These are phyloP conservation scores for Oreohelix idahoensis DNA, from an alignment of 1,140 invertebrate species.

Conservation along the genomic window DNA sequence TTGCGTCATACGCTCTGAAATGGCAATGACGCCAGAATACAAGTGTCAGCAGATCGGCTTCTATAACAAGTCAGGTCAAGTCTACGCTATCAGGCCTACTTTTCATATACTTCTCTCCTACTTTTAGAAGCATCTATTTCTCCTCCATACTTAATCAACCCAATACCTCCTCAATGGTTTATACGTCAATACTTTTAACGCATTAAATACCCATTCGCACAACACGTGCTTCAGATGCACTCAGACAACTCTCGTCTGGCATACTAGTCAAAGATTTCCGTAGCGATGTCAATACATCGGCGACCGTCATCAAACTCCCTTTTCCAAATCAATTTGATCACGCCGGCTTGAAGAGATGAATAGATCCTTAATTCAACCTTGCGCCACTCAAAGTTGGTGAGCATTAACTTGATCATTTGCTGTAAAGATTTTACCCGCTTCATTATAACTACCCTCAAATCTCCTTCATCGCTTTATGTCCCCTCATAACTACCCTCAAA, in stretches of 20 bases:
- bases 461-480: neutral
- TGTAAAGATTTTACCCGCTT: neutral
- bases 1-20: too few relatives aligned
- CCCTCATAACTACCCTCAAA: slow-evolving; percentile 11
- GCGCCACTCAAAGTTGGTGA: neutral
- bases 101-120: neutral
- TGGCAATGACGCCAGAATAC: too few relatives aligned
- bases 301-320: neutral
- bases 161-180: neutral
- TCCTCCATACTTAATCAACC: neutral
- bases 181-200: neutral
- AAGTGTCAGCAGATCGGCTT: too few relatives aligned
- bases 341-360: neutral
- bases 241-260: neutral
- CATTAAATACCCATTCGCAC: neutral
- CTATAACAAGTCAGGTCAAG: too few relatives aligned
- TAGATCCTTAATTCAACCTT: slow-evolving; percentile 4
- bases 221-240: neutral
- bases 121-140: neutral
- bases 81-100: neutral
- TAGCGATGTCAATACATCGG: neutral
- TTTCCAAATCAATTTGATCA: slow-evolving; percentile 1
- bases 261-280: neutral
- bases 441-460: slow-evolving; percentile 12
- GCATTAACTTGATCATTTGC: slow-evolving; percentile 2